These are phyloP conservation scores for Berghia stephanieae DNA, from an alignment of 1,140 invertebrate genomes.

Conservation along the genomic window DNA sequence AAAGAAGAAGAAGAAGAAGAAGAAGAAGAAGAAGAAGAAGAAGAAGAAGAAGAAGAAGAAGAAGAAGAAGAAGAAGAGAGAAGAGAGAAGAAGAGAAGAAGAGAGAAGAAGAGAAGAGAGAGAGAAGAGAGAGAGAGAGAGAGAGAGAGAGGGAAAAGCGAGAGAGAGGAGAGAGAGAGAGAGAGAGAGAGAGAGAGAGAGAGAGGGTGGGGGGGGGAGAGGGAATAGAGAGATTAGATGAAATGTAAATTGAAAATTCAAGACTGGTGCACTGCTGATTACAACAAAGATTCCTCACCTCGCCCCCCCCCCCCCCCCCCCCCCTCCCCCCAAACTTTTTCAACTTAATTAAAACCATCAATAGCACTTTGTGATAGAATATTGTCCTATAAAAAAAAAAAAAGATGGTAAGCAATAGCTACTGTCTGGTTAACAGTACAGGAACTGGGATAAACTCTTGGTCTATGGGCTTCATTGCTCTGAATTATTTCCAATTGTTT, in stretches of 20 bases:
- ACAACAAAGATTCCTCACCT: neutral
- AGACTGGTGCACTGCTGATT: no score
- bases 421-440: no score
- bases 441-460: no score
- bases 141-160: neutral
- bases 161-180: neutral
- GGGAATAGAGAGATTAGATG: neutral
- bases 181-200: neutral
- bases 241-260: neutral
- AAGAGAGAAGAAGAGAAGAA: neutral
- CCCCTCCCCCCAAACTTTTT: neutral
- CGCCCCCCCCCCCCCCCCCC: neutral
- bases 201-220: neutral
- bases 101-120: neutral
- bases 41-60: neutral
- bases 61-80: neutral
- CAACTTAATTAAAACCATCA: neutral
- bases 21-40: neutral
- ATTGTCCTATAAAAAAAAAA: no score
- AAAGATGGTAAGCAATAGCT: no score
- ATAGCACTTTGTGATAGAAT: neutral
- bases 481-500: neutral
- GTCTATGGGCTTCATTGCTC: neutral
- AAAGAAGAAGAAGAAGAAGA: constrained; percentile 4
- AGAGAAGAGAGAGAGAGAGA: neutral